Percentiles rank a stretch among this genome's conserved stretches.
Evolutionary conservation across 1,140 invertebrate genomes (phyloP).

Genomic region (Zaprionus lachaisei): DNA sequence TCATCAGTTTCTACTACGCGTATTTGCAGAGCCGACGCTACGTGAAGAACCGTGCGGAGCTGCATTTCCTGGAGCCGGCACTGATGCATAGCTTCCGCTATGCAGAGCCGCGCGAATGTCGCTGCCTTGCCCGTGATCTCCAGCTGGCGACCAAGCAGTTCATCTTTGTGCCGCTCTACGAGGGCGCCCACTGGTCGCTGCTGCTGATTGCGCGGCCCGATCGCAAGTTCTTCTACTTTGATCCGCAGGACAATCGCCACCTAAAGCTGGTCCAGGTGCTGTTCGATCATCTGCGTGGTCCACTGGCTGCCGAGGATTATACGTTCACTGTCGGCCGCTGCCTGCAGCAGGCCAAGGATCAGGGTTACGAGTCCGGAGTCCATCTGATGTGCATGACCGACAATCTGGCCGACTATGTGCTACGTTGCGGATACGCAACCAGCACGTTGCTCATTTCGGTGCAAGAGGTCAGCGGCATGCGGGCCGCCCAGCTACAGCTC

Average conservation of each 20-base stretch:
- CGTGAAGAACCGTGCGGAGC: not conserved
- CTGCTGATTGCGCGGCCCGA: conserved; percentile 50
- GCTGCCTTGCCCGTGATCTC: not conserved
- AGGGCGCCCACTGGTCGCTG: conserved; percentile 46
- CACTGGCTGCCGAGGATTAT: conserved; percentile 23
- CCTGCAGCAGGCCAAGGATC: conserved; percentile 31
- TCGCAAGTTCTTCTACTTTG: conserved; percentile 44
- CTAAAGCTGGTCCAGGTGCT: conserved; percentile 17
- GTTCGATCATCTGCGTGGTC: conserved; percentile 12
- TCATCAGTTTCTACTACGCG: conserved; percentile 38
- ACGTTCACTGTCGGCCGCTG: conserved; percentile 35
- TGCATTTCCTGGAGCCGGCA: conserved; percentile 37
- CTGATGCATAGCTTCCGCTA: not conserved
- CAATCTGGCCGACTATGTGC: conserved; percentile 39
- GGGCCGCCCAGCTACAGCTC: conserved; percentile 31
- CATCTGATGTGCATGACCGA: conserved; percentile 57
- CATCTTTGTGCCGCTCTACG: conserved; percentile 39
- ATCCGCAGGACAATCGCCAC: conserved; percentile 48
- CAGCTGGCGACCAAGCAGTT: conserved; percentile 31
- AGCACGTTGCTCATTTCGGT: conserved; percentile 44
- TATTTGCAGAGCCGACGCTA: conserved; percentile 41
- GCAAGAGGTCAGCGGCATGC: conserved; percentile 41
- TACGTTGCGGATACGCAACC: conserved; percentile 46
- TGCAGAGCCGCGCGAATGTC: conserved; percentile 4
- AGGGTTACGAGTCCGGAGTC: conserved; percentile 24